A percentile compares a stretch with the other conserved stretches of the same genome.
phyloP scores from a whole-genome alignment of 35 echinoderm and acorn worm genomes.

The Hemicentrotus pulcherrimus region DNA sequence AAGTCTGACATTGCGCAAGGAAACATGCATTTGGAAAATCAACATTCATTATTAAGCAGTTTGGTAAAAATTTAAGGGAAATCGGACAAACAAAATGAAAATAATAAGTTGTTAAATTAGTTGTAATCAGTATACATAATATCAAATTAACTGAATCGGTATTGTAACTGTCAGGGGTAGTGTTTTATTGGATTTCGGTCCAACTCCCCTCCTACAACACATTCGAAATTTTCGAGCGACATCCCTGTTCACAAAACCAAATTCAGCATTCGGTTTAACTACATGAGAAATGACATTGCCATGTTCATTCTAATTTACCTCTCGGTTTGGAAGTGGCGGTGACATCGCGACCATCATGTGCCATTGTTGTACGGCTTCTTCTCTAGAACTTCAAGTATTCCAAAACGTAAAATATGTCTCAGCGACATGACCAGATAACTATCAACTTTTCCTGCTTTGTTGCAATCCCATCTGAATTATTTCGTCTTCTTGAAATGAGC shows the following conservation, averaged over 20 bases:
- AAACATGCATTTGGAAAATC: no score
- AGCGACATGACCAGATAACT: background rate
- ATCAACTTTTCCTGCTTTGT: background rate
- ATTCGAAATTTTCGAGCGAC: background rate
- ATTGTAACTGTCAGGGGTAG: no score
- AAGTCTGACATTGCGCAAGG: no score
- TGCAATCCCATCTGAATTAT: background rate
- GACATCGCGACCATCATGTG: slow-evolving; percentile 22
- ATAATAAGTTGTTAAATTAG: no score
- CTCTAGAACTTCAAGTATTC: background rate
- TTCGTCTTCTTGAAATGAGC: background rate
- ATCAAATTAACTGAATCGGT: no score
- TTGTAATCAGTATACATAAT: no score
- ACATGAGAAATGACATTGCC: background rate
- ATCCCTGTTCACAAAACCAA: background rate
- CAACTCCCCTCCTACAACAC: background rate
- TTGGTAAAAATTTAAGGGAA: no score
- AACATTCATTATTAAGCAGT: no score
- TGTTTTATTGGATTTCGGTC: no score
- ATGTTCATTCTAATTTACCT: background rate
- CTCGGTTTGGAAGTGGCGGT: slow-evolving; percentile 31
- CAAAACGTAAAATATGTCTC: background rate
- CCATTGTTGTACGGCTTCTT: background rate
- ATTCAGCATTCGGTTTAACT: background rate
- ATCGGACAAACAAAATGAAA: no score